These are phyloP conservation scores for Trichoplusia ni DNA, from an alignment of 1,140 invertebrate genomes.

Conservation along the genomic window DNA sequence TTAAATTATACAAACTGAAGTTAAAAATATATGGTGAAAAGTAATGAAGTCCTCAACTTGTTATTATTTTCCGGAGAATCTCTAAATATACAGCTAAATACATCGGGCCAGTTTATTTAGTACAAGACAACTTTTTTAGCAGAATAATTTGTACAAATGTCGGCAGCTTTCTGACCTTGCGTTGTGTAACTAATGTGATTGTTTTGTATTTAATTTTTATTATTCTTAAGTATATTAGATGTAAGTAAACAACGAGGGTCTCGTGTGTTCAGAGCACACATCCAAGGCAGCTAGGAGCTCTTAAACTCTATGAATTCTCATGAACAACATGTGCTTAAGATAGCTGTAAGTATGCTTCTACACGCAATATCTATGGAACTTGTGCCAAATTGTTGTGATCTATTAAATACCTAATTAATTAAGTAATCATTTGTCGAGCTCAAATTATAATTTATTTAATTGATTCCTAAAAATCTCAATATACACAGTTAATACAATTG, in stretches of 20 bases:
- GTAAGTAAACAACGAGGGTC: not conserved
- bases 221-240: not conserved
- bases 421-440: not conserved
- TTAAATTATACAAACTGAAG: no score
- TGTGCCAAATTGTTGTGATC: conserved; percentile 12
- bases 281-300: no score
- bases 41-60: no score
- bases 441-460: not conserved
- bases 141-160: not conserved
- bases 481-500: no score
- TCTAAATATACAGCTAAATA: no score
- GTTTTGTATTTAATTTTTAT: conserved; percentile 14
- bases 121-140: no score
- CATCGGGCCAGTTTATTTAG: conserved; percentile 7
- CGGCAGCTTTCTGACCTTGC: conserved; percentile 8
- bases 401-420: not conserved
- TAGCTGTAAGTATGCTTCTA: not conserved
- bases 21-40: no score
- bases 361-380: not conserved
- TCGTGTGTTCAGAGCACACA: not conserved
- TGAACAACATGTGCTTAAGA: not conserved
- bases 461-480: no score
- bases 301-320: no score
- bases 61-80: no score
- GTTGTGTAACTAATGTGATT: conserved; percentile 14